Evolutionary conservation across 2,797 vertebrate species (phyloP).

Genomic region (Centropyge bicolor): DNA sequence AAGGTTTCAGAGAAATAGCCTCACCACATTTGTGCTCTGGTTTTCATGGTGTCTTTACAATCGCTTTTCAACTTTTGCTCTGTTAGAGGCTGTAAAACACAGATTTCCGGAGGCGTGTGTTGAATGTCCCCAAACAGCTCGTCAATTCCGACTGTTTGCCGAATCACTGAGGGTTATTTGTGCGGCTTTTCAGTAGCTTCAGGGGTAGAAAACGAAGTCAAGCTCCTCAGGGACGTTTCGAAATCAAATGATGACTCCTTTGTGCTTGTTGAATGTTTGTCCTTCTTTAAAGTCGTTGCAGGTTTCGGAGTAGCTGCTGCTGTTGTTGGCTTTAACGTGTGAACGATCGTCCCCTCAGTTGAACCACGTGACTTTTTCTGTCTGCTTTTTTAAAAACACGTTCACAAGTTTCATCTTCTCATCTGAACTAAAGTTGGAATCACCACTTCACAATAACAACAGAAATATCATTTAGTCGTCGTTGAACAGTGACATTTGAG

Average conservation of each 20-base stretch:
- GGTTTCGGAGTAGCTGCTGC: background rate
- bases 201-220: background rate
- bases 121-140: background rate
- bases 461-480: background rate
- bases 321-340: background rate
- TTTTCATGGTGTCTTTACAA: background rate
- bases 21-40: background rate
- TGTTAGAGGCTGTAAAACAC: background rate
- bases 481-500: background rate
- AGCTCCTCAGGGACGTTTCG: background rate
- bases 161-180: background rate
- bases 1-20: conserved; percentile 16
- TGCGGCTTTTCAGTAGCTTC: background rate
- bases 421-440: background rate
- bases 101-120: background rate
- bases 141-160: background rate
- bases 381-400: background rate
- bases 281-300: background rate
- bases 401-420: background rate
- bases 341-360: background rate
- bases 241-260: background rate
- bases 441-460: background rate
- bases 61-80: background rate
- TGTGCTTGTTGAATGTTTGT: background rate
- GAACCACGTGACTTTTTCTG: background rate